Evolutionary conservation across 2,113 vertebrate species (phyloP).

Genomic region (Lynx canadensis): DNA sequence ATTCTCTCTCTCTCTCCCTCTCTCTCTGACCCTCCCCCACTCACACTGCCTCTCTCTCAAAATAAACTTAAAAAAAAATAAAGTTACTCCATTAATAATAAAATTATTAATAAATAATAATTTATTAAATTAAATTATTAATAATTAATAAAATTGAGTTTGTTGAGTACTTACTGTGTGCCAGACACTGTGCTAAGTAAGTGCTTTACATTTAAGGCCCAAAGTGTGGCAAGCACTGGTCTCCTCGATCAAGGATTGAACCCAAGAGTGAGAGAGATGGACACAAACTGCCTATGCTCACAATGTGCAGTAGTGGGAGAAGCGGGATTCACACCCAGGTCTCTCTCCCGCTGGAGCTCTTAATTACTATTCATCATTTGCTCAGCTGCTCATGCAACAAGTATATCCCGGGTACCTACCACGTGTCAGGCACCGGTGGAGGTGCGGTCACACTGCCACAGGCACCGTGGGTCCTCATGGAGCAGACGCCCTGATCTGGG

Average conservation of each 20-base stretch:
- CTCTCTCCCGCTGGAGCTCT: not conserved
- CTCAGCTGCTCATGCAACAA: not conserved
- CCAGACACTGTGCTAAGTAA: too few relatives aligned
- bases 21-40: too few relatives aligned
- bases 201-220: not conserved
- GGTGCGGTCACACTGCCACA: too few relatives aligned
- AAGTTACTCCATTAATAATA: not conserved
- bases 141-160: too few relatives aligned
- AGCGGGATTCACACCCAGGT: not conserved
- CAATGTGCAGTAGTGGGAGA: not conserved
- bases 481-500: fast-evolving
- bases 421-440: not conserved
- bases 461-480: not conserved
- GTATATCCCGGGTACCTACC: not conserved
- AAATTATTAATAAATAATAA: not conserved
- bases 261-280: not conserved
- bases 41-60: too few relatives aligned
- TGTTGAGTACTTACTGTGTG: not conserved
- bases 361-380: not conserved
- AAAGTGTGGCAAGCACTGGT: not conserved
- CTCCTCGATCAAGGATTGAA: not conserved
- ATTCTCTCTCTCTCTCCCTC: too few relatives aligned
- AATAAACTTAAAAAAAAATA: not conserved
- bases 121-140: too few relatives aligned
- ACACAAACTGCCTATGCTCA: not conserved